Evolutionary conservation across 2,797 vertebrate species (phyloP), one percentile per base, ranked within the genome.

Genomic region (Xyrichtys novacula): DNA sequence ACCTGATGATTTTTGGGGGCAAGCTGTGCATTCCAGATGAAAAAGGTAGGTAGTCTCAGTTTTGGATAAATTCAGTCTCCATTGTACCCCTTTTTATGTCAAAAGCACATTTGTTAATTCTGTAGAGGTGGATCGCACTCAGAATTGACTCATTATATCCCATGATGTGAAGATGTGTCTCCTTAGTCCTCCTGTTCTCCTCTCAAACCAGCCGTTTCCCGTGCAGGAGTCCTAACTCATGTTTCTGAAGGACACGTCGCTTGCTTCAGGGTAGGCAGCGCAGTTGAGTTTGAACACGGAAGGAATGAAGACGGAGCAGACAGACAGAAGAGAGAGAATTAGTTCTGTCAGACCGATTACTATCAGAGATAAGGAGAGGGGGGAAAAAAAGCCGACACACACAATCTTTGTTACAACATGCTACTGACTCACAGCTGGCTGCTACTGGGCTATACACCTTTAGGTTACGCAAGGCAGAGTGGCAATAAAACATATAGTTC

Each of bases 241-340:
- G 90, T 78, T 68, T 89, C 85, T 65, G 87, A 57, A 63, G 80
- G 86, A 85, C 76, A 85, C 14, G 90, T 93, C 16, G 74, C 93
- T 93, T 93, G 83, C 94, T 94, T 88, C 80, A 83, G 78, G 70
- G 74, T 42, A 71, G 66, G 85, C 66, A 49, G 59, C 6, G 69
- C 47, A 71, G 70, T 76, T 79, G 63, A 42, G 76, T 84, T 83
- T 81, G 58, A 65, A 74, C 66, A 76, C 0, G 36, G 68, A 61
- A 81, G 71, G 81, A 78, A 81, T 57, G 47, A 69, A 60, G 60
- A 80, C 54, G 63, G 38, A 72, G 55, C 52, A 57, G 40, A 71
- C 65, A 78, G 55, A 81, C 12, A 76, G 38, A 60, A 50, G 32
- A 61, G 64, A 81, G 63, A 72, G 46, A 14, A 14, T 69, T 71